Evolutionary conservation across 2,888 invertebrate genomes (phyloP).

Genomic region (Atrina japonica): DNA sequence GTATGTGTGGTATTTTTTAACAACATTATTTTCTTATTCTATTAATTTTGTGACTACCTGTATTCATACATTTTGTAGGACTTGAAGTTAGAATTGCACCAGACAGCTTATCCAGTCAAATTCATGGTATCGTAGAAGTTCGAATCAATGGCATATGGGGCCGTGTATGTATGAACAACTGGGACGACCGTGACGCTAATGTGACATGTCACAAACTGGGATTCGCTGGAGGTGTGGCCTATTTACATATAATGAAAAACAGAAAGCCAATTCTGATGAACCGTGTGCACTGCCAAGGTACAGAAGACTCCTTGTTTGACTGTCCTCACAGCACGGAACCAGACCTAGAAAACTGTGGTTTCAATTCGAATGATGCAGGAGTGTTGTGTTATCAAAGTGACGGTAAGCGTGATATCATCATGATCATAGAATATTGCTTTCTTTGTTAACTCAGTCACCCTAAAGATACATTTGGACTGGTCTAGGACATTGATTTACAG

Average conservation of each 20-base stretch:
- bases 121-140: slow-evolving; percentile 84
- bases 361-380: slow-evolving; percentile 68
- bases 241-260: slow-evolving; percentile 72
- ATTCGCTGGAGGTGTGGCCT: slow-evolving; percentile 69
- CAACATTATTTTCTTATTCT: no score
- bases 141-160: slow-evolving; percentile 87
- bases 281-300: slow-evolving; percentile 60
- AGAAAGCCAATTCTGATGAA: slow-evolving; percentile 66
- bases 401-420: slow-evolving; percentile 49
- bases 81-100: slow-evolving; percentile 55
- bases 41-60: no score
- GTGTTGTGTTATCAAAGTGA: slow-evolving; percentile 66
- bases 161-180: slow-evolving; percentile 88
- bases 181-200: slow-evolving; percentile 86
- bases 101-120: slow-evolving; percentile 57
- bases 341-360: slow-evolving; percentile 59
- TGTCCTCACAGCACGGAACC: slow-evolving; percentile 56
- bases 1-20: no score
- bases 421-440: no score
- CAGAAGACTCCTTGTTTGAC: slow-evolving; percentile 49
- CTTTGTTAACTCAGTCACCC: no score
- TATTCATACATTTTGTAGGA: slow-evolving; percentile 50
- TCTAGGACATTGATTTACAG: no score
- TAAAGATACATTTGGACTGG: no score
- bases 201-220: slow-evolving; percentile 80